Evolutionary conservation across 2,113 vertebrate genomes (phyloP).

Genomic region (Xenopus laevis): DNA sequence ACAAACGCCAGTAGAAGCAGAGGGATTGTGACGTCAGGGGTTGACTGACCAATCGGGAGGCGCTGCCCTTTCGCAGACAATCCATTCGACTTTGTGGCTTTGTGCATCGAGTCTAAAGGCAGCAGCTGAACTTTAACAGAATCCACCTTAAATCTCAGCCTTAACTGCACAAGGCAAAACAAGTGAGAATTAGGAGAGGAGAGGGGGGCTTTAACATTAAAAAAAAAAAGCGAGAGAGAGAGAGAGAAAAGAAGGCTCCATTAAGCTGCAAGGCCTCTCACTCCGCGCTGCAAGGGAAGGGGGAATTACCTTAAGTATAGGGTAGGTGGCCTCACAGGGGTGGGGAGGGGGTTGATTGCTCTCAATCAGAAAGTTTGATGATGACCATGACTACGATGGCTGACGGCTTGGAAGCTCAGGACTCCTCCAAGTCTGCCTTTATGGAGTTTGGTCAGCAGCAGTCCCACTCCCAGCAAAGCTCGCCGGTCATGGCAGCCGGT

Average conservation of each 20-base stretch:
- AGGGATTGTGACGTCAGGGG: slow-evolving; percentile 85
- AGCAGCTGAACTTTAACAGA: slow-evolving; percentile 90
- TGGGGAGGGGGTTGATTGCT: slow-evolving; percentile 62
- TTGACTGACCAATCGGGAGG: slow-evolving; percentile 90
- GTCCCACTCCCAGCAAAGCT: slow-evolving; percentile 69
- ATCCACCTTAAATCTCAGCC: slow-evolving; percentile 88
- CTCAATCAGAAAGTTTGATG: slow-evolving; percentile 95
- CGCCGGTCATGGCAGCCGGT: slow-evolving; percentile 86
- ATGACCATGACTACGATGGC: slow-evolving; percentile 99
- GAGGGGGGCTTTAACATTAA: slow-evolving; percentile 41
- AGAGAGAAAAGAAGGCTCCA: slow-evolving; percentile 23
- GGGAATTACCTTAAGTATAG: slow-evolving; percentile 49
- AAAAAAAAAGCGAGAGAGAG: too few relatives aligned
- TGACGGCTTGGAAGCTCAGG: slow-evolving; percentile 97
- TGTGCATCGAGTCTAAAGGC: slow-evolving; percentile 89
- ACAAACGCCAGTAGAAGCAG: slow-evolving; percentile 79
- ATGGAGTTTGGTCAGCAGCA: slow-evolving; percentile 70
- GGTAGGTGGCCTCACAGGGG: slow-evolving; percentile 48
- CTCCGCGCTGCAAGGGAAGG: slow-evolving; percentile 50
- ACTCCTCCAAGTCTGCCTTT: slow-evolving; percentile 95
- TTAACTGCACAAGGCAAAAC: slow-evolving; percentile 76
- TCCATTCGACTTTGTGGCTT: slow-evolving; percentile 93
- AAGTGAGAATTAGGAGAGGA: slow-evolving; percentile 71
- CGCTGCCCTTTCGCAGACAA: slow-evolving; percentile 95
- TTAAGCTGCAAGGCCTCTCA: slow-evolving; percentile 49